Base-by-base conservation (phyloP, 2,113 vertebrate species). In the Varanus komodoensis region DNA sequence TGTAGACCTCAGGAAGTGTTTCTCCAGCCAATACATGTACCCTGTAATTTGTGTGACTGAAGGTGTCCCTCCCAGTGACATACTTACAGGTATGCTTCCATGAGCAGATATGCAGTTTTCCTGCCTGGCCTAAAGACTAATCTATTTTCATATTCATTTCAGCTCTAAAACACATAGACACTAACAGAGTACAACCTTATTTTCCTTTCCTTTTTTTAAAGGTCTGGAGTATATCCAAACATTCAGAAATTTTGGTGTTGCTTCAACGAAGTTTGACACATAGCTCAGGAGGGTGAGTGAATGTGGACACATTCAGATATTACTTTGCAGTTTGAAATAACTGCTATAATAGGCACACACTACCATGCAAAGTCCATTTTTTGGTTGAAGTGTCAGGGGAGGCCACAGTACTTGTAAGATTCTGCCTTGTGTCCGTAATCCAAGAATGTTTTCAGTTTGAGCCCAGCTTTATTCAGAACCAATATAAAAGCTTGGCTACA, bases 391-490 rank as follows among this genome's bases (percentile, higher is more conserved):
- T 68, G 90, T 93, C 73, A 85, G 29, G 34, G 75, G 87, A 68
- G 52, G 15, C 19, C 89, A 32, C 14, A 75, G 82, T 86, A 57
- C 27, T 73, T n/a, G 11, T 21, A 1, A 74, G 74, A 86, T 50
- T 6, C 92, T 86, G 21, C 29, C 21, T 48, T 17, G 61, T n/a
- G 74, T 54, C 19, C 69, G 91, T 8, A 73, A 27, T 44, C 83
- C 91, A 92, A 78, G 84, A 71, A 86, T 0, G 34, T 71, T 1
- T 32, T 73, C 6, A 86, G 7, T 0, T 32, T 93, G 88, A 48
- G 74, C 21, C 61, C 80, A 87, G 64, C 19, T 29, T 86, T n/a
- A 82, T 93, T 93, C 83, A 89, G 25, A 78, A 89, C 61, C 17
- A 89, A 91, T 57, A 44, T 84, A 80, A 86, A 48, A 6, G 48